Percentiles rank a stretch among this genome's conserved stretches.
Conservation (phyloP, 2,888 invertebrate species). For the Uropetala carovei region DNA sequence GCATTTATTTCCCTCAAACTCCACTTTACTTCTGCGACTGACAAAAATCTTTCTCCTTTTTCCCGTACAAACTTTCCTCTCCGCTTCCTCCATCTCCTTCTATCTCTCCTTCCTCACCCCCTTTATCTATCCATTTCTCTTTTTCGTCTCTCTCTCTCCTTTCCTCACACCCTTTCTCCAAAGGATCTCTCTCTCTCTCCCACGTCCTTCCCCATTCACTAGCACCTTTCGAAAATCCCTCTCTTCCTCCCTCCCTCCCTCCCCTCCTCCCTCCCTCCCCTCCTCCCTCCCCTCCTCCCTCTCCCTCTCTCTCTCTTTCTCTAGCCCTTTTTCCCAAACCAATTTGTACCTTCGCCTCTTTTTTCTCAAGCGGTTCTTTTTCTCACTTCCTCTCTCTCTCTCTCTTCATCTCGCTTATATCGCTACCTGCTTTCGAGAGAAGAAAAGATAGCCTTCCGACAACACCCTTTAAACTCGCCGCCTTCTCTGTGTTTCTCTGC, state of each 20-base stretch:
- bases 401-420: constrained; percentile 6
- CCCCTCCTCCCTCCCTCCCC: neutral
- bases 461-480: too few relatives aligned
- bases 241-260: neutral
- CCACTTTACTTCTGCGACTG: too few relatives aligned
- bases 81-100: neutral
- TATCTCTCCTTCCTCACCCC: neutral
- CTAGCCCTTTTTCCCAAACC: too few relatives aligned
- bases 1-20: too few relatives aligned
- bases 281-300: neutral
- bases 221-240: neutral
- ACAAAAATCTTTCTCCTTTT: neutral
- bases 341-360: too few relatives aligned
- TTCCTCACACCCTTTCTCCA: neutral
- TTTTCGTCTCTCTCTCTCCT: neutral
- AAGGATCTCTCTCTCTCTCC: too few relatives aligned
- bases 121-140: neutral
- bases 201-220: neutral
- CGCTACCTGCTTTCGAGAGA: too few relatives aligned
- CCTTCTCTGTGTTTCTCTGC: too few relatives aligned
- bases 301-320: neutral
- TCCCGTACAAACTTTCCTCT: neutral
- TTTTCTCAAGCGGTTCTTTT: too few relatives aligned
- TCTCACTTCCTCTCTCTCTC: too few relatives aligned
- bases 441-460: too few relatives aligned